Base-by-base conservation (phyloP, 1,140 invertebrate species). In the Pseudomyrmex dendroicus region DNA sequence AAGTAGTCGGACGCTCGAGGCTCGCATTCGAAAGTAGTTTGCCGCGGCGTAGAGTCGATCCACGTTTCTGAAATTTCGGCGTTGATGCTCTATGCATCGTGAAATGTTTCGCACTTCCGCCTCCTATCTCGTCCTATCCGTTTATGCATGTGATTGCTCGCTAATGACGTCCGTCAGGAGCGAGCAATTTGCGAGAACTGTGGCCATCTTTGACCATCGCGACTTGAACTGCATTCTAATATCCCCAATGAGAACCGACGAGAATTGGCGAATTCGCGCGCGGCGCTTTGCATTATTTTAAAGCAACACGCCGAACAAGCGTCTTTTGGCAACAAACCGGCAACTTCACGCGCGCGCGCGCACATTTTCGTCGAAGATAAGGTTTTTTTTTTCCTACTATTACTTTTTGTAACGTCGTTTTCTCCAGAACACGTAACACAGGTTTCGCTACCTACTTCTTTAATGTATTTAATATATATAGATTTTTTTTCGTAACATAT, bases 1-100 rank as follows among this genome's bases (percentile, higher is more conserved):
- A 92, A 93, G 92, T 93, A 91, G 89, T 90, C 86, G 88, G 84
- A 87, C 44, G 87, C 83, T 90, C 89, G 89, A 86, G 86, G 52
- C 74, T 73, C 70, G 91, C 89, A 93, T 93, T 91, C 86, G 86
- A 90, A 92, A 91, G 89, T 74, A 87, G 87, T 84, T 88, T 74
- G 62, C 66, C 46, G 70, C 62, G 20, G 10, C 48, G 62, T 35
- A 46, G 56, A 50, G 46, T 56, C 50, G 50, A 57, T 46, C 17
- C 56, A 48, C 76, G 78, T 61, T 15, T 9, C 59, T 20, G 57
- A 73, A 87, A 87, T 87, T 86, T 66, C 22, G 44, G 35, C 35
- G 35, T 35, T n/a, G n/a, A 35, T 44, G 17, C n/a, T 15, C 22
- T 12, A 35, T 59, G 70, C 57, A 62, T 61, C 84, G 25, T 54